Evolutionary conservation across 2,113 vertebrate genomes (phyloP).

Genomic region (Centropus unirufus): DNA sequence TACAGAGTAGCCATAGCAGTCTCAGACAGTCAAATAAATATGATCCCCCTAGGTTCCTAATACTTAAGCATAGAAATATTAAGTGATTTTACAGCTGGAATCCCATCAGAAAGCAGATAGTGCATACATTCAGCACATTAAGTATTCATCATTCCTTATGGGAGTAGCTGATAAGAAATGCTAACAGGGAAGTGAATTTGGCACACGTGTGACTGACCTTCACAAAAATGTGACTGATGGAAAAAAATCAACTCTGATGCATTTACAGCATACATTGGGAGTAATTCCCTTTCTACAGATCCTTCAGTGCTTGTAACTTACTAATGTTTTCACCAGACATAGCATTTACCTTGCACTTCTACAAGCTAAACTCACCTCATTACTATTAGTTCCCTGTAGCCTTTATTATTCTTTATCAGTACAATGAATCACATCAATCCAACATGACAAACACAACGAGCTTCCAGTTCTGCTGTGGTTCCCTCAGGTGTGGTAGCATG

Average conservation of each 20-base stretch:
- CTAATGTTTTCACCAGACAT: not conserved
- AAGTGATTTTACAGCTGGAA: slow-evolving; percentile 51
- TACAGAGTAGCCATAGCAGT: not conserved
- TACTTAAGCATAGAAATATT: slow-evolving; percentile 54
- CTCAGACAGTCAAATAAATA: slow-evolving; percentile 14
- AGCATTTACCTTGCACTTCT: not conserved
- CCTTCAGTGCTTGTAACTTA: not conserved
- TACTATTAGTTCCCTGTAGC: not conserved
- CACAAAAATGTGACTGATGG: not conserved
- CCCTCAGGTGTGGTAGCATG: not conserved
- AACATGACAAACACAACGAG: not conserved
- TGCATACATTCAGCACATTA: slow-evolving; percentile 12
- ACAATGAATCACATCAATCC: not conserved
- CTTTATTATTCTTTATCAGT: slow-evolving; percentile 4
- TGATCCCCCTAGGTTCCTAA: not conserved
- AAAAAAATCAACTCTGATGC: not conserved
- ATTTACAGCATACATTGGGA: not conserved
- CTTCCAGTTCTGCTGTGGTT: not conserved
- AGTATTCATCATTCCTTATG: slow-evolving; percentile 15
- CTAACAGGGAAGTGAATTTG: slow-evolving; percentile 15
- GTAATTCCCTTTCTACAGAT: not conserved
- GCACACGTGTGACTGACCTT: not conserved
- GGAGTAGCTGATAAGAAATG: slow-evolving; percentile 34
- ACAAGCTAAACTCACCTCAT: not conserved
- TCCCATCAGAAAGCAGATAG: slow-evolving; percentile 15